Evolutionary conservation across 1,140 invertebrate species (phyloP).

Genomic region (Antheraea pernyi): DNA sequence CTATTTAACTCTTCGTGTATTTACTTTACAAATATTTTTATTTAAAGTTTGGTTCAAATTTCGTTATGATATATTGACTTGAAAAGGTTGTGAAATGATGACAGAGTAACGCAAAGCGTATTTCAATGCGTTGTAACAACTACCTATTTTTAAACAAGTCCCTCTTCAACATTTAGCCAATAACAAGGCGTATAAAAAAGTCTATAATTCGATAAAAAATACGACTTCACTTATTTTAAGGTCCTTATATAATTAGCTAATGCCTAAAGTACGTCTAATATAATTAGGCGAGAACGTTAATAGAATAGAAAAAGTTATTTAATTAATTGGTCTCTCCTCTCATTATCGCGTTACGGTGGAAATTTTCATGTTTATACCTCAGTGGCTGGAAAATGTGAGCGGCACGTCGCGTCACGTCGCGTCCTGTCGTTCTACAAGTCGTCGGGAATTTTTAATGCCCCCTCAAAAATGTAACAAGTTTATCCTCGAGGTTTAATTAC

Average conservation of each 20-base stretch:
- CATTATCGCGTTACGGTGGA: conserved; percentile 29
- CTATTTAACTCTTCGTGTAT: no score
- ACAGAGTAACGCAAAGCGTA: no score
- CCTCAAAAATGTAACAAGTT: conserved; percentile 38
- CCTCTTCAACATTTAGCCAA: no score
- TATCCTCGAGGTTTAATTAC: conserved; percentile 34
- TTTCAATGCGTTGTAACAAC: no score
- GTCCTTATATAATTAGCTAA: conserved; percentile 1
- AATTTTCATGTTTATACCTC: conserved; percentile 20
- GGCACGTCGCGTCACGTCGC: conserved; percentile 20
- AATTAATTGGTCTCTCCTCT: conserved; percentile 26
- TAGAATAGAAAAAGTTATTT: conserved; percentile 13
- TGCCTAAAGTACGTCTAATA: neutral
- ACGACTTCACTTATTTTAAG: neutral
- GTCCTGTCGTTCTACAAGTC: conserved; percentile 21
- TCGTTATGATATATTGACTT: no score
- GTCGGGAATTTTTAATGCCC: conserved; percentile 32
- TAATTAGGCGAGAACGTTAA: conserved; percentile 7
- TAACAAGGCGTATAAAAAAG: neutral
- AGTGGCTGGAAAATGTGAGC: conserved; percentile 23
- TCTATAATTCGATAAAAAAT: neutral
- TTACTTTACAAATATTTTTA: no score
- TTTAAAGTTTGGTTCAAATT: no score
- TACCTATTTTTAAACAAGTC: no score
- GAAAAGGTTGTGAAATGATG: no score